phyloP scores from a whole-genome alignment of 2,888 invertebrate genomes.

The Calephelis perditalis region DNA sequence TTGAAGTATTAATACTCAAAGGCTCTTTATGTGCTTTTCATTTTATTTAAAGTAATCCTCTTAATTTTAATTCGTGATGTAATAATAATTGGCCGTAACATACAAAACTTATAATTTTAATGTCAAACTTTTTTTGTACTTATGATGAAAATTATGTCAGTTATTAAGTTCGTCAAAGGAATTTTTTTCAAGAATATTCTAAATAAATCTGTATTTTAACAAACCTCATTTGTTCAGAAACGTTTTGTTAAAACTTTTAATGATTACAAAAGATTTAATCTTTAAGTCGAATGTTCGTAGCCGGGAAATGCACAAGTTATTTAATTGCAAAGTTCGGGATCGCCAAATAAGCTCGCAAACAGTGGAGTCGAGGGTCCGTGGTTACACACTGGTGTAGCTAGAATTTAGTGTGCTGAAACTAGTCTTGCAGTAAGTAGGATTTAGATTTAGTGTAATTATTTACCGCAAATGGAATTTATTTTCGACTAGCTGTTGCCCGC shows the following conservation, averaged over 20 bases:
- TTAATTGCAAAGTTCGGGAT: conserved; percentile 64
- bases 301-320: conserved; percentile 38
- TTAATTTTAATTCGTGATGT: neutral
- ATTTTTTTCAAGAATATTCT: too few relatives aligned
- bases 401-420: conserved; percentile 23
- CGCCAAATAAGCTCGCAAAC: conserved; percentile 56
- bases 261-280: conserved; percentile 15
- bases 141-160: too few relatives aligned
- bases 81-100: too few relatives aligned
- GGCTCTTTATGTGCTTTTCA: neutral
- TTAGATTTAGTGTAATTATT: conserved; percentile 46
- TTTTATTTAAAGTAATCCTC: conserved; percentile 9
- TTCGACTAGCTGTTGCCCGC: too few relatives aligned
- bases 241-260: too few relatives aligned
- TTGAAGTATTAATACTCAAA: conserved; percentile 12
- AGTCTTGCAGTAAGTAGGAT: conserved; percentile 44
- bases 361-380: conserved; percentile 49
- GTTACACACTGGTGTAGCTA: conserved; percentile 14
- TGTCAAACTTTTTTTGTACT: too few relatives aligned
- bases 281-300: conserved; percentile 22
- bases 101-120: too few relatives aligned
- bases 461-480: conserved; percentile 15
- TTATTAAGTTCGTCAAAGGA: too few relatives aligned
- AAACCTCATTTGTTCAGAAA: too few relatives aligned
- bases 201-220: neutral